Evolutionary conservation across 2,113 vertebrate species (phyloP).

Genomic region (Oxyruncus cristatus): DNA sequence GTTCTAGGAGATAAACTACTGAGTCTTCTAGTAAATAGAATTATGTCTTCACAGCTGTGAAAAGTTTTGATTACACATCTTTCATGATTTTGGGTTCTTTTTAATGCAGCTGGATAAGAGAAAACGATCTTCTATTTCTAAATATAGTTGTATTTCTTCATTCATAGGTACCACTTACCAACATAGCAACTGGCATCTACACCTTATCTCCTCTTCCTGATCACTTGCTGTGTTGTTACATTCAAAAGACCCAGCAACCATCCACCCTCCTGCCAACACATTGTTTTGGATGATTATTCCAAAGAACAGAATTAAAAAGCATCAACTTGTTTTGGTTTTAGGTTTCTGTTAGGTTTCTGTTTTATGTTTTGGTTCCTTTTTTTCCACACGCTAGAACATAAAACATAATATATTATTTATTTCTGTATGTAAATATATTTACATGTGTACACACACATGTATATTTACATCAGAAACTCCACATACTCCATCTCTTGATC

Average conservation of each 20-base stretch:
- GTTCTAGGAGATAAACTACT: neutral
- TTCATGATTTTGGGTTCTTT: neutral
- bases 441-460: no score
- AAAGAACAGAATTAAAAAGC: neutral
- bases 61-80: neutral
- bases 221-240: neutral
- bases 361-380: neutral
- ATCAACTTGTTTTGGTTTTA: neutral
- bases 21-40: neutral
- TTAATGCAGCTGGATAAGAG: neutral
- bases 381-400: neutral
- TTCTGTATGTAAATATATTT: neutral
- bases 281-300: neutral
- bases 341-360: fast-evolving
- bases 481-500: neutral
- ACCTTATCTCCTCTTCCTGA: neutral
- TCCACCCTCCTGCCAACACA: neutral
- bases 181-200: neutral
- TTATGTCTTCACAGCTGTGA: neutral
- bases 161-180: neutral
- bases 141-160: neutral
- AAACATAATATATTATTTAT: neutral
- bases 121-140: neutral
- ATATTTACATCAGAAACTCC: neutral
- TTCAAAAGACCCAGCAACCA: neutral